A percentile compares a stretch with the other conserved stretches of the same genome.
Conservation (phyloP, 2,113 vertebrate genomes). For the Festucalex cinctus region DNA sequence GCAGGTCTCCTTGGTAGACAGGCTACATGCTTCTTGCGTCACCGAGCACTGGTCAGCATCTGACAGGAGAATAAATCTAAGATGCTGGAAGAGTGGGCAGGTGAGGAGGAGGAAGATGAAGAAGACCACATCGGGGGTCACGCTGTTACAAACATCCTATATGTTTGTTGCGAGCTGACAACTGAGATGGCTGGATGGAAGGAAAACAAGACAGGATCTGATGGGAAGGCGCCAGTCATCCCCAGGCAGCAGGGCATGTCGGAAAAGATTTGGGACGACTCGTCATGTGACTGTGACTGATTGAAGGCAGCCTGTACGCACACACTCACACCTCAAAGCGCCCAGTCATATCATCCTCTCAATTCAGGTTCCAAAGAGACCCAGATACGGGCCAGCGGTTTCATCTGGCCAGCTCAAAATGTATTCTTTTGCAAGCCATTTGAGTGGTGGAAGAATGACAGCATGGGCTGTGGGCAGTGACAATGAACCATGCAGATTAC, state of each 20-base stretch:
- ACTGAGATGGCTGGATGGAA: slow-evolving; percentile 30
- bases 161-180: slow-evolving; percentile 51
- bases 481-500: slow-evolving; percentile 45
- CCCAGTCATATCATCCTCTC: slow-evolving; percentile 45
- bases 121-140: slow-evolving; percentile 36
- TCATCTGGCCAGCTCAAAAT: slow-evolving; percentile 41
- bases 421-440: slow-evolving; percentile 47
- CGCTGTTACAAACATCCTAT: slow-evolving; percentile 50
- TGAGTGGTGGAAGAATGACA: slow-evolving; percentile 26
- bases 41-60: slow-evolving; percentile 47
- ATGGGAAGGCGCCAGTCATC: slow-evolving; percentile 39
- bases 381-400: slow-evolving; percentile 46
- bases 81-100: background rate
- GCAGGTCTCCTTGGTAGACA: slow-evolving; percentile 43
- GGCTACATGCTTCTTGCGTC: slow-evolving; percentile 41
- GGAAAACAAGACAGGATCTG: slow-evolving; percentile 32
- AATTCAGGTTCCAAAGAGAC: slow-evolving; percentile 47
- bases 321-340: slow-evolving; percentile 29
- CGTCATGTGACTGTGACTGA: slow-evolving; percentile 54
- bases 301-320: slow-evolving; percentile 11
- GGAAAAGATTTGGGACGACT: slow-evolving; percentile 39
- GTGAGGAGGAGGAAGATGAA: slow-evolving; percentile 30
- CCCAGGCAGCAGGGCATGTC: slow-evolving; percentile 48
- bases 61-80: slow-evolving; percentile 69
- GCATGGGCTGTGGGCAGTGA: slow-evolving; percentile 36